A percentile compares a stretch with the other conserved stretches of the same genome.
Conservation (phyloP, 2,113 vertebrate genomes). For the Coracopsis vasa region DNA sequence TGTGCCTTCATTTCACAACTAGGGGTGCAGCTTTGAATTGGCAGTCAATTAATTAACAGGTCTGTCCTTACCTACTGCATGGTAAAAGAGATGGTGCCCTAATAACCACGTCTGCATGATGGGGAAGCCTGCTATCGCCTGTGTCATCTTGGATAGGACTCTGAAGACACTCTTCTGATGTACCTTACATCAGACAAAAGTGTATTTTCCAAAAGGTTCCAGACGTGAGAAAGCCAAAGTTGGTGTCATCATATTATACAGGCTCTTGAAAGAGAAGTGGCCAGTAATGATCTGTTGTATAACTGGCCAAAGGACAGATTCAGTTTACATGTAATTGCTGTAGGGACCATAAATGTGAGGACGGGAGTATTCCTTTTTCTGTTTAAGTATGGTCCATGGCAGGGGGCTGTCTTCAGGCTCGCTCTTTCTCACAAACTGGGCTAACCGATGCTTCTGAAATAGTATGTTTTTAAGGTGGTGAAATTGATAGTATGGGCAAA, state of each 20-base stretch:
- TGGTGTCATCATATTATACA: background rate
- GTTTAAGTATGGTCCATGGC: background rate
- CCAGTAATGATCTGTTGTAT: background rate
- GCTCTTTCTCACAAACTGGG: background rate
- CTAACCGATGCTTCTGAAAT: background rate
- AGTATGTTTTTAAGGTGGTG: background rate
- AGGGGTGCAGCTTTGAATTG: background rate
- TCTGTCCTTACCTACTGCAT: background rate
- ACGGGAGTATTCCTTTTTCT: background rate
- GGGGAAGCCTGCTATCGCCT: background rate
- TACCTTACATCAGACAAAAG: background rate
- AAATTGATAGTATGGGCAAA: background rate
- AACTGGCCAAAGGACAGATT: background rate
- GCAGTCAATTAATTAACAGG: background rate
- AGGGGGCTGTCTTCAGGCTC: background rate
- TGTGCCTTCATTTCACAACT: background rate
- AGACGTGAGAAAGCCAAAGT: background rate
- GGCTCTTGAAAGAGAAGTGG: background rate
- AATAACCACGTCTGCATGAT: background rate
- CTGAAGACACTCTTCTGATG: background rate
- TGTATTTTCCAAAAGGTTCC: background rate
- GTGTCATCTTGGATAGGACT: background rate
- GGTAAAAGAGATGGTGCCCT: background rate
- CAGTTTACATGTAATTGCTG: background rate
- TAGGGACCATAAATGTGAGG: background rate